Evolutionary conservation across 1,140 invertebrate species (phyloP).

Genomic region (Whitmania pigra): DNA sequence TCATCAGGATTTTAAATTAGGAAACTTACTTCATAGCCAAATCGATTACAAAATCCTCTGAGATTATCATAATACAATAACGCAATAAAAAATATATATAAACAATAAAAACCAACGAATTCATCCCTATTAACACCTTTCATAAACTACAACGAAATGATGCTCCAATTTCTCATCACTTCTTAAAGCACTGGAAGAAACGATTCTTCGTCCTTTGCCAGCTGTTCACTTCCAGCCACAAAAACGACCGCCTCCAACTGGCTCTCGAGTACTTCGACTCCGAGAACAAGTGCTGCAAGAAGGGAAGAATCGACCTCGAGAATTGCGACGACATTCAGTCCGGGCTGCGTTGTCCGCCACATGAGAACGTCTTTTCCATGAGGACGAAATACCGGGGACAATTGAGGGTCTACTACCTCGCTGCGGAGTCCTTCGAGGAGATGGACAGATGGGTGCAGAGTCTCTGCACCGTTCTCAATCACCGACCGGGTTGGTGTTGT

Average conservation of each 20-base stretch:
- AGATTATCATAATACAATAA: too few relatives aligned
- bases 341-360: constrained; percentile 3
- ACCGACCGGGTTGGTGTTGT: constrained; percentile 12
- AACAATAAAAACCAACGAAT: too few relatives aligned
- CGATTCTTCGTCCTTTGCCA: constrained; percentile 19
- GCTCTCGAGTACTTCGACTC: constrained; percentile 20
- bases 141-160: too few relatives aligned
- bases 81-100: too few relatives aligned
- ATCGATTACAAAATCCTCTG: too few relatives aligned
- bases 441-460: constrained; percentile 24
- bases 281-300: constrained; percentile 3
- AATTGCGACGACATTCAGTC: constrained; percentile 22
- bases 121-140: too few relatives aligned
- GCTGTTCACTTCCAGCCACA: constrained; percentile 8
- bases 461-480: constrained; percentile 20
- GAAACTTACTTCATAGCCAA: too few relatives aligned
- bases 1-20: too few relatives aligned
- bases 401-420: constrained; percentile 21
- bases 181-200: constrained; percentile 21
- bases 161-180: too few relatives aligned
- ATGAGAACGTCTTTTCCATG: constrained; percentile 22
- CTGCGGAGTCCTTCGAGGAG: constrained; percentile 9
- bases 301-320: constrained; percentile 22
- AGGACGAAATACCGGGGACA: constrained; percentile 19
- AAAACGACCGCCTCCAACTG: constrained; percentile 12